Conservation (phyloP, 2,797 vertebrate genomes). For the Alfaro cultratus region DNA sequence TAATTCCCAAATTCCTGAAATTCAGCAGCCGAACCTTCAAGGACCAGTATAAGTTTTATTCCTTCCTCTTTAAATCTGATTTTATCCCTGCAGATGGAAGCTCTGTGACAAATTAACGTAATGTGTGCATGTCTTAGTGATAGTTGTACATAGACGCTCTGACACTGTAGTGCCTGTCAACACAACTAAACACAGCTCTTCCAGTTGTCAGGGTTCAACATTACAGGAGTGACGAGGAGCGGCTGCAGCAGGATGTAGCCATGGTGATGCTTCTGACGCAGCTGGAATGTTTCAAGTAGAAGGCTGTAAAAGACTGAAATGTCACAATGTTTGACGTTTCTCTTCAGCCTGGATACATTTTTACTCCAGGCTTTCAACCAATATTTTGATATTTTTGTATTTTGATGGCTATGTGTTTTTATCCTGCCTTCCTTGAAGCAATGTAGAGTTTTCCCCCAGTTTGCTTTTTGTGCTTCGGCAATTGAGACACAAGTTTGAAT, state of each 20-base stretch:
- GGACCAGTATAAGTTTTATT: slow-evolving; percentile 43
- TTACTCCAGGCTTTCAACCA: background rate
- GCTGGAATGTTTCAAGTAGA: background rate
- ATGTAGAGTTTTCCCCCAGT: background rate
- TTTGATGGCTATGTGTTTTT: background rate
- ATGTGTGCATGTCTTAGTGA: background rate
- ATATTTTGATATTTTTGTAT: background rate
- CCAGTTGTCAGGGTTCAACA: background rate
- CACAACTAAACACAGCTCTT: background rate
- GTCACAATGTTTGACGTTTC: background rate
- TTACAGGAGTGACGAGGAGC: background rate
- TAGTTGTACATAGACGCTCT: background rate
- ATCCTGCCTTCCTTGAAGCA: background rate
- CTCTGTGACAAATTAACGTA: background rate
- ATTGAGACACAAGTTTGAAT: background rate
- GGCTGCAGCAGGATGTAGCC: background rate
- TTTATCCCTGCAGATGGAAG: background rate
- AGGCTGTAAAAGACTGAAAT: background rate
- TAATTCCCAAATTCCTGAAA: slow-evolving; percentile 50
- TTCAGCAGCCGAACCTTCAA: slow-evolving; percentile 36
- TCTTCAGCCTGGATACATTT: background rate
- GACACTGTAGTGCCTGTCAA: background rate
- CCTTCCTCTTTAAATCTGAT: background rate
- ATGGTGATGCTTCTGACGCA: background rate
- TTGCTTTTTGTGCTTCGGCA: background rate